phyloP scores from a whole-genome alignment of 2,888 invertebrate genomes.

The Atethmia centrago region DNA sequence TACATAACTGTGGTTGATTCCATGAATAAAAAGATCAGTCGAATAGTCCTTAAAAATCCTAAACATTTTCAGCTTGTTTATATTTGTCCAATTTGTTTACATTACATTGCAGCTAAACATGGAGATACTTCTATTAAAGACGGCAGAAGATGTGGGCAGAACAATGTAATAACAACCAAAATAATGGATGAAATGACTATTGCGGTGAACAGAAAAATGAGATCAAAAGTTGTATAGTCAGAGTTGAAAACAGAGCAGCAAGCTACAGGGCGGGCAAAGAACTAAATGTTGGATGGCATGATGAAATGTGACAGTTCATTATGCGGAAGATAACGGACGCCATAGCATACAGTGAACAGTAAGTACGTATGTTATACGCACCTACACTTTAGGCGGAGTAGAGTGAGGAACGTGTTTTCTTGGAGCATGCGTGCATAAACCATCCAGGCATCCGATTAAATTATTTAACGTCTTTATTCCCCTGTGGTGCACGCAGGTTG shows the following conservation, averaged over 20 bases:
- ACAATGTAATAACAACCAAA: conserved; percentile 60
- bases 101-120: conserved; percentile 62
- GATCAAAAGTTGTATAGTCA: conserved; percentile 29
- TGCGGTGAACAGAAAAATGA: conserved; percentile 33
- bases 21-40: not conserved
- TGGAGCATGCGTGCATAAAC: conserved; percentile 83
- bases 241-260: conserved; percentile 55
- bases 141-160: conserved; percentile 51
- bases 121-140: conserved; percentile 59
- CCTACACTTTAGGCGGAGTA: conserved; percentile 64
- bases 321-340: conserved; percentile 69
- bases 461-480: conserved; percentile 90
- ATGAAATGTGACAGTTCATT: conserved; percentile 71
- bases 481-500: conserved; percentile 86
- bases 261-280: conserved; percentile 50
- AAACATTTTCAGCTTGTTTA: conserved; percentile 32
- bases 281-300: conserved; percentile 66
- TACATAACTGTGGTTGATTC: no score
- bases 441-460: conserved; percentile 87
- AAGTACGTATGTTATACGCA: conserved; percentile 63
- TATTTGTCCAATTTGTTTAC: conserved; percentile 58
- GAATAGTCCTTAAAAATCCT: conserved; percentile 20
- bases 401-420: conserved; percentile 71
- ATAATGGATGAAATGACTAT: conserved; percentile 63
- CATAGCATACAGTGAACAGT: conserved; percentile 58